Evolutionary conservation across 2,888 invertebrate genomes (phyloP).

Genomic region (Eucriotettix oculatus): DNA sequence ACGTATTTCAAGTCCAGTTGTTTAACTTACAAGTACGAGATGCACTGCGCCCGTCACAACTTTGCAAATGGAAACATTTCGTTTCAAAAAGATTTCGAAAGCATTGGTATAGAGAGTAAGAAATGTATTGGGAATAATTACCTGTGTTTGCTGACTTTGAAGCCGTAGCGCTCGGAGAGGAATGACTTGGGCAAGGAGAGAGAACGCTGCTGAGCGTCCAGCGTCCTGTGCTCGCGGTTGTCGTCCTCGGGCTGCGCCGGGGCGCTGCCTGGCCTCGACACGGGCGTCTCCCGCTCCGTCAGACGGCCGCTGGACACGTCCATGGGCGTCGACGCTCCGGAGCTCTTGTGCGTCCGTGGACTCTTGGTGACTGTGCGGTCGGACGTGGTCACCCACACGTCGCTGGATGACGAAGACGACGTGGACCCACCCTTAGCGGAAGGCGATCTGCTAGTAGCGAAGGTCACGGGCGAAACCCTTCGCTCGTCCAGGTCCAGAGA

Average conservation of each 20-base stretch:
- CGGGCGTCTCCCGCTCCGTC: conserved; percentile 23
- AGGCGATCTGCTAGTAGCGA: conserved; percentile 12
- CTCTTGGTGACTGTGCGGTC: conserved; percentile 31
- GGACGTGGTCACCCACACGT: conserved; percentile 34
- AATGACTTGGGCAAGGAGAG: conserved; percentile 36
- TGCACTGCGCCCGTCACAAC: too few relatives aligned
- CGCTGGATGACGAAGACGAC: conserved; percentile 33
- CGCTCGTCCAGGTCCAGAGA: conserved; percentile 18
- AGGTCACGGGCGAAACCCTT: conserved; percentile 19
- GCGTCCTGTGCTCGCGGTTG: conserved; percentile 2
- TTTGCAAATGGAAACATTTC: too few relatives aligned
- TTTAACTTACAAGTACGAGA: too few relatives aligned
- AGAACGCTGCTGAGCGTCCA: conserved; percentile 31
- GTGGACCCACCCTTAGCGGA: conserved; percentile 11
- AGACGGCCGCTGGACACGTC: conserved; percentile 17
- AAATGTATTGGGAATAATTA: conserved; percentile 1
- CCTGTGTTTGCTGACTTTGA: conserved; percentile 15
- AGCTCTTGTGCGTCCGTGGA: conserved; percentile 29
- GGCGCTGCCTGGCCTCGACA: conserved; percentile 35
- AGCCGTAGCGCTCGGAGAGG: conserved; percentile 22
- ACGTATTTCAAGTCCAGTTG: too few relatives aligned
- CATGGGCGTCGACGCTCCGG: conserved; percentile 33
- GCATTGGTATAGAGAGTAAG: too few relatives aligned
- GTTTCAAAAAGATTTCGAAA: too few relatives aligned
- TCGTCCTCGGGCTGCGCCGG: conserved; percentile 24